These are phyloP conservation scores for Pelosia muscerda DNA, from an alignment of 2,888 invertebrate genomes.

Conservation along the genomic window DNA sequence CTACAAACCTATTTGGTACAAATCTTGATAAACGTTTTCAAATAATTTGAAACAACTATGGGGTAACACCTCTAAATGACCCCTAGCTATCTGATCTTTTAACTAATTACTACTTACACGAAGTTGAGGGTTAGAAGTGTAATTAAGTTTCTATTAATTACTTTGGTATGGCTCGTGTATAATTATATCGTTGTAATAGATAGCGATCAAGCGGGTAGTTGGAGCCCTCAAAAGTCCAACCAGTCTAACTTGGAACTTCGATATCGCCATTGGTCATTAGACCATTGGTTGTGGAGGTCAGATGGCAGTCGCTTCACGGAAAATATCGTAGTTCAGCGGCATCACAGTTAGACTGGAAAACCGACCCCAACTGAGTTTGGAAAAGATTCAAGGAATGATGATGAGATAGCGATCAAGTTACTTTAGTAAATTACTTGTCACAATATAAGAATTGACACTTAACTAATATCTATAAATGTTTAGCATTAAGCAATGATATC, in stretches of 20 bases:
- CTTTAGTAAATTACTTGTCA: slow-evolving; percentile 1
- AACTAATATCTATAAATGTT: background rate
- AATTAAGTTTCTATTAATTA: slow-evolving; percentile 36
- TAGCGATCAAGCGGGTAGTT: too few species aligned
- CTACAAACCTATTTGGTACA: slow-evolving; percentile 12
- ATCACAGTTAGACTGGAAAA: too few species aligned
- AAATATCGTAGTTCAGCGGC: too few species aligned
- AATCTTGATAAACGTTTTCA: slow-evolving; percentile 17
- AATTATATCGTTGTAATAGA: slow-evolving; percentile 23
- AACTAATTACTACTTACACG: slow-evolving; percentile 44
- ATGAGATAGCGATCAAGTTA: slow-evolving; percentile 26
- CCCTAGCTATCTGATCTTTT: slow-evolving; percentile 47
- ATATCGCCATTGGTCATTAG: too few species aligned
- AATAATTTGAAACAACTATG: slow-evolving; percentile 30
- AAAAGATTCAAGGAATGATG: too few species aligned
- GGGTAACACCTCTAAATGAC: slow-evolving; percentile 31
- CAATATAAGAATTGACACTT: slow-evolving; percentile 2
- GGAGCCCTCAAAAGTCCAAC: too few species aligned
- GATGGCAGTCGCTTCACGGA: too few species aligned
- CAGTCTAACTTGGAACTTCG: too few species aligned
- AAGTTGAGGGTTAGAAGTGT: slow-evolving; percentile 11
- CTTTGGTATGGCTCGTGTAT: slow-evolving; percentile 12
- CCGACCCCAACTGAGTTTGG: too few species aligned
- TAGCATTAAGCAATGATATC: too few species aligned
- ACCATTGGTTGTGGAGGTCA: too few species aligned